Evolutionary conservation across 2,888 invertebrate genomes (phyloP).

Genomic region (Diachrysia chrysitis): DNA sequence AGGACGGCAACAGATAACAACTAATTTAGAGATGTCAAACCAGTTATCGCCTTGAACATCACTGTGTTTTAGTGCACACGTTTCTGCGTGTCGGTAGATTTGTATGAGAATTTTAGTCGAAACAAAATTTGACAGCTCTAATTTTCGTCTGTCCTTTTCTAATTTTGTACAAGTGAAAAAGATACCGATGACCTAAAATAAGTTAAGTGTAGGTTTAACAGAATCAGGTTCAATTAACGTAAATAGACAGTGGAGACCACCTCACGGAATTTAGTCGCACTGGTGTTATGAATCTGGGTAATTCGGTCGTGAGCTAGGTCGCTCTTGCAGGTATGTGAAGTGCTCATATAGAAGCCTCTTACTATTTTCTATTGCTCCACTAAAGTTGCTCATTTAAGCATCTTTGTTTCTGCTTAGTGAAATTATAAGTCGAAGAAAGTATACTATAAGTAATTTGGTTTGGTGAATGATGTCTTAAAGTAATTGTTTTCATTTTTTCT

Average conservation of each 20-base stretch:
- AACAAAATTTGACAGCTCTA: too few relatives aligned
- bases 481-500: neutral
- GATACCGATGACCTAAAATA: too few relatives aligned
- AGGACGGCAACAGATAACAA: too few relatives aligned
- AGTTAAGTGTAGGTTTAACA: too few relatives aligned
- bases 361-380: conserved; percentile 11
- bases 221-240: too few relatives aligned
- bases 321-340: neutral
- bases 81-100: too few relatives aligned
- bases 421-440: neutral
- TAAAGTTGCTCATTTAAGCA: conserved; percentile 9
- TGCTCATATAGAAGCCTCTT: neutral
- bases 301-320: conserved; percentile 47
- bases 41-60: too few relatives aligned
- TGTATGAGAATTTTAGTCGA: too few relatives aligned
- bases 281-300: conserved; percentile 56
- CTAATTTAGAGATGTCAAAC: too few relatives aligned
- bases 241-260: conserved; percentile 32
- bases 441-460: neutral
- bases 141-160: too few relatives aligned
- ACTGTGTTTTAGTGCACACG: too few relatives aligned
- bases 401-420: neutral
- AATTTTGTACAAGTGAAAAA: too few relatives aligned
- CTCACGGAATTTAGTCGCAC: conserved; percentile 30
- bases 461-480: neutral